Percentiles rank a stretch among this genome's conserved stretches.
phyloP scores from a whole-genome alignment of 2,113 vertebrate species.

The Himantopus leucocephalus region DNA sequence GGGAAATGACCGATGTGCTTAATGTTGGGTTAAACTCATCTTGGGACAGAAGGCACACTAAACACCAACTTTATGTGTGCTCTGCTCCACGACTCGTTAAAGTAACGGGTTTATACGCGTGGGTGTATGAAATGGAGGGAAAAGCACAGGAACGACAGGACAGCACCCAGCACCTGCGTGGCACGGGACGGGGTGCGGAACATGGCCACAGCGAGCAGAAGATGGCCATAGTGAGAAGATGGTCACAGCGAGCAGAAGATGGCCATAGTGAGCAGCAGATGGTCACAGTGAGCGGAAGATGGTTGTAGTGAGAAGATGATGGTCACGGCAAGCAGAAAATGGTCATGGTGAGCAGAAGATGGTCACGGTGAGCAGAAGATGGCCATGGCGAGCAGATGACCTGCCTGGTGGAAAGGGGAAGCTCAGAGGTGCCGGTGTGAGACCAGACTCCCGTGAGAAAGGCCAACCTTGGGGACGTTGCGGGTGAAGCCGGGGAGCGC shows the following conservation, averaged over 20 bases:
- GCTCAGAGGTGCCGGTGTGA: neutral
- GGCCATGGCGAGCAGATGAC: too few species aligned
- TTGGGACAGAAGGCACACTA: neutral
- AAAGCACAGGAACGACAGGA: neutral
- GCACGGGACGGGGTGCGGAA: neutral
- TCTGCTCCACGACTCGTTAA: neutral
- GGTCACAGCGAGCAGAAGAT: too few species aligned
- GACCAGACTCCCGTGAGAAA: neutral
- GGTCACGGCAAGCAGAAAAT: too few species aligned
- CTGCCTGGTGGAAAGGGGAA: neutral
- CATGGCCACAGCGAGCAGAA: too few species aligned
- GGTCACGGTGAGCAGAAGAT: too few species aligned
- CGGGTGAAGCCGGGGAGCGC: neutral
- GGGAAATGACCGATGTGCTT: neutral
- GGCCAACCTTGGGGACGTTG: rapidly evolving
- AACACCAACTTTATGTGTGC: too few species aligned
- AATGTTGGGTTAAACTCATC: too few species aligned
- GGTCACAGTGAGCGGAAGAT: too few species aligned
- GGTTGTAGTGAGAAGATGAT: too few species aligned
- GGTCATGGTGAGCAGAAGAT: too few species aligned
- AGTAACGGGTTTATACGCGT: neutral
- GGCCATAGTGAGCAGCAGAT: too few species aligned
- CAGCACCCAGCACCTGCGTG: neutral
- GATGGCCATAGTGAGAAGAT: too few species aligned
- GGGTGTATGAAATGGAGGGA: neutral